These are phyloP conservation scores for Procapra przewalskii DNA, from an alignment of 2,113 vertebrate genomes.

Conservation along the genomic window DNA sequence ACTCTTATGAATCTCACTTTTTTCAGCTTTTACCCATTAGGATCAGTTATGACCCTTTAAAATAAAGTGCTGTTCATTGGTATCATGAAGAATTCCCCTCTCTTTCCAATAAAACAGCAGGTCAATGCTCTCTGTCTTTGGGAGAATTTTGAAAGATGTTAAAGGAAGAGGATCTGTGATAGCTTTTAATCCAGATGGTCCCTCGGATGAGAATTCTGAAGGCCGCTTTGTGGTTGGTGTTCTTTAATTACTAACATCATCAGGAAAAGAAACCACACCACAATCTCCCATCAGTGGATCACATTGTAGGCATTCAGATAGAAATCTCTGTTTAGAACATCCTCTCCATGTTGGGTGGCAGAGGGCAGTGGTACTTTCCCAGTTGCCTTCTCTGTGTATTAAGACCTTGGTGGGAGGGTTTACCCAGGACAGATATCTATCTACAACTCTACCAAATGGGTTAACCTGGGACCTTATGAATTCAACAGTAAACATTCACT, in stretches of 20 bases:
- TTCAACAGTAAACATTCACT: background rate
- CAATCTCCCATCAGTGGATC: background rate
- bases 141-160: constrained; percentile 17
- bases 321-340: constrained; percentile 12
- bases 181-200: background rate
- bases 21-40: background rate
- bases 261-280: background rate
- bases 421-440: background rate
- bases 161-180: background rate
- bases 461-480: background rate
- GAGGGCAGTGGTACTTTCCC: background rate
- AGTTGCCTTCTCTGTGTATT: background rate
- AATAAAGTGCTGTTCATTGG: background rate
- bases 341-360: background rate
- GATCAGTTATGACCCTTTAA: background rate
- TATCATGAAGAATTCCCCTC: background rate
- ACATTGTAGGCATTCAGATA: background rate
- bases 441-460: background rate
- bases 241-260: background rate
- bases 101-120: background rate
- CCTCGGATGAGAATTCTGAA: background rate
- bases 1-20: background rate
- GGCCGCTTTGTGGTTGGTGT: background rate
- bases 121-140: background rate
- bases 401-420: background rate